Evolutionary conservation across 2,797 vertebrate species (phyloP), one percentile per base, ranked within the genome.

Genomic region (Danio kyathit): DNA sequence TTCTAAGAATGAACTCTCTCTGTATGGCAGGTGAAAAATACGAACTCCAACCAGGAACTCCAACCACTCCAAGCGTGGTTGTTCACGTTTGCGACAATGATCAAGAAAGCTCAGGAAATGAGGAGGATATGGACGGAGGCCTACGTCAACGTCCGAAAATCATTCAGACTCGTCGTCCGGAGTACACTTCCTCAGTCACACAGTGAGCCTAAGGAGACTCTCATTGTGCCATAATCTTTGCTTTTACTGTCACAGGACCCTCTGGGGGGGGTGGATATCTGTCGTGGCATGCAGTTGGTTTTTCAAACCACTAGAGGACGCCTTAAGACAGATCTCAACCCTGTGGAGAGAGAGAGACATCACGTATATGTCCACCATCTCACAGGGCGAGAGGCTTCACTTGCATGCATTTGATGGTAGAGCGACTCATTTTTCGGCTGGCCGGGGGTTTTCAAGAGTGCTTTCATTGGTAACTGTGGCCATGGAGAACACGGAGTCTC

Each of bases 1-100:
- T 56, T 46, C 5, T 41, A 60, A 11, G 13, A 49, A 40, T 60
- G 14, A 40, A 19, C 54, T 69, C 5, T 77, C 1, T 57, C 17
- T 46, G 16, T 59, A 13, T 2, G 57, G 6, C 80, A 98, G 97
- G 97, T 5, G 97, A 97, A 0, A 96, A 96, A 81, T 99, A 99
- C 12, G 97, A 99, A 90, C 90, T 99, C 0, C 98, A 98, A 10
- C 97, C 96, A 0, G 97, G 95, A 16, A 99, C 97, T 0, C 95
- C 95, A 82, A 98, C 96, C 84, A 99, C 98, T 0, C 98, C 97
- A 65, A 99, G 98, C 0, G 98, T 99, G 65, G 97, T 99, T 0
- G 95, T 99, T 41, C 98, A 99, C 0, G 95, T 99, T 0, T 99
- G 97, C 0, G 96, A 97, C 52, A 97, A 95, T 0, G 95, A 97